phyloP scores from a whole-genome alignment of 2,797 vertebrate genomes.

The Sarcoramphus papa region DNA sequence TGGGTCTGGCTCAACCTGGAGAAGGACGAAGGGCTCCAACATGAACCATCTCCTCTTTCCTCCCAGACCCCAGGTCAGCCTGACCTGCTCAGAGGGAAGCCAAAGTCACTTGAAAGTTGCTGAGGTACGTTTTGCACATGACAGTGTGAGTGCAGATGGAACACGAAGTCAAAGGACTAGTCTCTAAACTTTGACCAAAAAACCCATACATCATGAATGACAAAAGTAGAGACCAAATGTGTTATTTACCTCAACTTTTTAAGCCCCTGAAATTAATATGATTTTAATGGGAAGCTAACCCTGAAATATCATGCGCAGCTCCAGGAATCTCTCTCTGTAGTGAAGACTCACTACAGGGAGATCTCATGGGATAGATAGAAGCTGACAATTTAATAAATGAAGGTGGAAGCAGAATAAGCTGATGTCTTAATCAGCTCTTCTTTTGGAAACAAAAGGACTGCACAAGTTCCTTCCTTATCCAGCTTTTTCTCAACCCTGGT shows the following conservation, averaged over 20 bases:
- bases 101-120: neutral
- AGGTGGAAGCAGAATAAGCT: neutral
- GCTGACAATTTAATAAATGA: slow-evolving; percentile 27
- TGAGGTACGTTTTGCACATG: accelerated
- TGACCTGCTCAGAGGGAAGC: neutral
- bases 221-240: neutral
- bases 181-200: neutral
- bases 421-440: neutral
- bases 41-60: neutral
- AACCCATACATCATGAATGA: neutral
- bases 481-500: neutral
- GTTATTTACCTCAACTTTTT: neutral
- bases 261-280: neutral
- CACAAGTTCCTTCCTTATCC: neutral
- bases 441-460: neutral
- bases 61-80: neutral
- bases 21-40: neutral
- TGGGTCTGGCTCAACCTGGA: neutral
- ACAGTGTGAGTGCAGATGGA: neutral
- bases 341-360: neutral
- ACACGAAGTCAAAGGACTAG: neutral
- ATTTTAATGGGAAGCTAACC: neutral
- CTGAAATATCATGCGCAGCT: neutral
- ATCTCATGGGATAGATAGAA: neutral
- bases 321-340: neutral